phyloP scores from a whole-genome alignment of 1,140 invertebrate genomes.

The Tyrophagus putrescentiae region DNA sequence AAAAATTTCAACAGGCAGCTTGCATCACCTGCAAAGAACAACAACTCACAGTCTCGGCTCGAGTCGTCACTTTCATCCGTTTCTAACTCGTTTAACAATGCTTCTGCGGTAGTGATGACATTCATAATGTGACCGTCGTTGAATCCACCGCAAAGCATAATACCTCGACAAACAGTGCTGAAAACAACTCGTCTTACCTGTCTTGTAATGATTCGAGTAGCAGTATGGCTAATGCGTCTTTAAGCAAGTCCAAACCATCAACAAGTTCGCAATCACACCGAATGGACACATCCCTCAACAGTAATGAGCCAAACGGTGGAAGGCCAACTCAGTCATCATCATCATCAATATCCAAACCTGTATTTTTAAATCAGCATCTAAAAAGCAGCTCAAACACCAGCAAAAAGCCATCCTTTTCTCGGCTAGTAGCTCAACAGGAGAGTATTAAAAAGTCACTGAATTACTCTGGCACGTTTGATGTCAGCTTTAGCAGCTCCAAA shows the following conservation, averaged over 20 bases:
- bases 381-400: too few relatives aligned
- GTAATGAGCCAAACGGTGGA: neutral
- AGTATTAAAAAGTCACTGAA: too few relatives aligned
- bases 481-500: too few relatives aligned
- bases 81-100: too few relatives aligned
- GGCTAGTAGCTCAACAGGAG: too few relatives aligned
- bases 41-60: too few relatives aligned
- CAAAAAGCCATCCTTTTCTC: too few relatives aligned
- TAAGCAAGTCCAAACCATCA: neutral
- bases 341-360: slow-evolving; percentile 2
- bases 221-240: neutral
- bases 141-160: neutral
- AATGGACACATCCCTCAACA: neutral
- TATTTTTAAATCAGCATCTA: slow-evolving; percentile 4
- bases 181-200: neutral
- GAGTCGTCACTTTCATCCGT: too few relatives aligned
- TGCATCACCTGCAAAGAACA: neutral
- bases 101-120: too few relatives aligned
- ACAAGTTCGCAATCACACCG: neutral
- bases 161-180: neutral
- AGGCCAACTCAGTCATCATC: neutral
- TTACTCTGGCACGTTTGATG: too few relatives aligned
- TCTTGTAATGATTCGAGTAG: neutral
- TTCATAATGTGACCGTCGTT: neutral
- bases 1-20: neutral